phyloP scores from a whole-genome alignment of 2,888 invertebrate genomes.

The Graphium colonna region DNA sequence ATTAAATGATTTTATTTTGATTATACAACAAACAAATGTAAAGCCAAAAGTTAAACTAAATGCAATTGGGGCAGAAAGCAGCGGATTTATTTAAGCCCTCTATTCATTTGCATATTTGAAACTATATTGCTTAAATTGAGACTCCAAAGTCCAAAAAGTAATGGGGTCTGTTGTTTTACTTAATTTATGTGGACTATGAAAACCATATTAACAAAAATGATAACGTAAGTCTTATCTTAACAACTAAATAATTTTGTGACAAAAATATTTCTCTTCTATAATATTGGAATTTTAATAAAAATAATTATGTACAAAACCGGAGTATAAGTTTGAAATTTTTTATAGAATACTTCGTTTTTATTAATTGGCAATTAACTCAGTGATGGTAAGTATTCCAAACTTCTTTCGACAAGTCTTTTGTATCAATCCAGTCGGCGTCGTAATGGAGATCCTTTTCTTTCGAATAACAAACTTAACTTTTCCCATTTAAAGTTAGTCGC shows the following conservation, averaged over 20 bases:
- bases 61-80: constrained; percentile 27
- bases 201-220: constrained; percentile 9
- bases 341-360: constrained; percentile 10
- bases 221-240: background rate
- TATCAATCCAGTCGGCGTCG: constrained; percentile 18
- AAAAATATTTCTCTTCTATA: background rate
- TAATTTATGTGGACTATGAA: constrained; percentile 13
- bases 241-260: background rate
- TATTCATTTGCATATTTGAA: constrained; percentile 34
- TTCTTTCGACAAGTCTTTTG: constrained; percentile 16
- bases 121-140: constrained; percentile 7
- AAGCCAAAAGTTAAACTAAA: no score
- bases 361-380: constrained; percentile 9
- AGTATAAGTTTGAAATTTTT: background rate
- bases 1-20: no score
- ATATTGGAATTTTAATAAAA: background rate
- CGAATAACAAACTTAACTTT: constrained; percentile 23
- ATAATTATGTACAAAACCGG: background rate
- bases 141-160: background rate
- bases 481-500: constrained; percentile 22
- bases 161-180: background rate
- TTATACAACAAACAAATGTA: no score
- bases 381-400: constrained; percentile 2
- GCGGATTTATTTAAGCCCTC: constrained; percentile 46
- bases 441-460: constrained; percentile 23